Evolutionary conservation across 2,888 invertebrate genomes (phyloP), one percentile per base, ranked within the genome.

Genomic region (Tipula confusa): DNA sequence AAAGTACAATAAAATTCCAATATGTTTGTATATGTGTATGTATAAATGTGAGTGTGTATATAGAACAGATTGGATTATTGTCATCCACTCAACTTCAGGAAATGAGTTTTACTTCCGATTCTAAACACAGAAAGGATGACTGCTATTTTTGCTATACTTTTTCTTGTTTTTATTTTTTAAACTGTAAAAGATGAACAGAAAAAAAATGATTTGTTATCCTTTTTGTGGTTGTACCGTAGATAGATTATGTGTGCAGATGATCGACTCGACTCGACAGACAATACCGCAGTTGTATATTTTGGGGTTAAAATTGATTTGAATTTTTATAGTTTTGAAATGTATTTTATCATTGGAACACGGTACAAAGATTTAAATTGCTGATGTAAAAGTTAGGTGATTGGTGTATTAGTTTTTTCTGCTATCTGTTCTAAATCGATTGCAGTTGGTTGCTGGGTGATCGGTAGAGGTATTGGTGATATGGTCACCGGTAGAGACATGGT

Each of bases 51-150:
- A 18, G 6, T 48, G 48, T 48, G 15, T 48, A 33, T 33, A 48
- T 48, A 18, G 64, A 64, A 64, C 18, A 64, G 64, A 64, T 64
- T 64, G 64, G 64, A 64, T 64, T 64, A 64, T 64, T 64, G 64
- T 64, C 64, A 64, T 64, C 64, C 18, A 64, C 24, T 64, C 64
- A 64, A 64, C 24, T 64, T 64, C 64, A 64, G 64, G 64, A 64
- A 64, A 64, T 64, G 64, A 24, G 24, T 64, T 64, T 64, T 24
- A 64, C 24, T 64, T 64, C 64, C 64, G 18, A 64, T 64, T 64
- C 24, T 24, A 64, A 64, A 18, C 24, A 64, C 64, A 64, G 64
- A 64, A 33, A 64, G 64, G 24, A 64, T 64, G 64, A 64, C 2
- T 43, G 1, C n/a, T 64, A 6, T 15, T 43, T 43, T 43, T 43